phyloP scores from a whole-genome alignment of 2,888 invertebrate genomes.

The Deladenus siricidicola region DNA sequence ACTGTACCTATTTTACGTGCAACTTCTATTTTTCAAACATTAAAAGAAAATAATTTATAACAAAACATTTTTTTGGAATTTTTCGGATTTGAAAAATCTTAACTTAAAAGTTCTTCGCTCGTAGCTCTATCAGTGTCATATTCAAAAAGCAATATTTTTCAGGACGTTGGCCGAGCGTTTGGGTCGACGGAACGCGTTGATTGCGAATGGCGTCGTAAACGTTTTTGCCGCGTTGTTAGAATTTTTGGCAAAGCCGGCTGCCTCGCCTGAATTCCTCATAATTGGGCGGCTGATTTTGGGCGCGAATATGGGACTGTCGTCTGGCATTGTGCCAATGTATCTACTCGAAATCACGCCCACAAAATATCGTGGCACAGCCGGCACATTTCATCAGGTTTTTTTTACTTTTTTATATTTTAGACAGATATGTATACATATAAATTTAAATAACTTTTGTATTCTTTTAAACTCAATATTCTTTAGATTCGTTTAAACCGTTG shows the following conservation, averaged over 20 bases:
- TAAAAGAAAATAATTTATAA: neutral
- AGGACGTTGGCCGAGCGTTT: slow-evolving; percentile 54
- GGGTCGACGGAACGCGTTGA: slow-evolving; percentile 53
- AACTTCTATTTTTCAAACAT: neutral
- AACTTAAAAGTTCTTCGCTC: too few relatives aligned
- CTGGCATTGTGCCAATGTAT: slow-evolving; percentile 56
- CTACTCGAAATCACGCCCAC: slow-evolving; percentile 56
- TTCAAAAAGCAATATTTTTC: too few relatives aligned
- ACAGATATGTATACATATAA: neutral
- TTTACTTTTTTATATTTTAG: too few relatives aligned
- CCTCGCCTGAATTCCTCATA: slow-evolving; percentile 56
- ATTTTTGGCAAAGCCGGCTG: slow-evolving; percentile 52
- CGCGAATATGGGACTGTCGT: slow-evolving; percentile 55
- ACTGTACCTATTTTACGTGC: slow-evolving; percentile 52
- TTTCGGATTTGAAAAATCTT: too few relatives aligned
- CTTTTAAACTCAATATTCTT: too few relatives aligned
- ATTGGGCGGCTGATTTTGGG: slow-evolving; percentile 55
- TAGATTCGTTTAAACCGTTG: too few relatives aligned
- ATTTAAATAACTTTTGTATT: too few relatives aligned
- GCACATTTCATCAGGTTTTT: slow-evolving; percentile 54
- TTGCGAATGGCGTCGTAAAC: slow-evolving; percentile 49
- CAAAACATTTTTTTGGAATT: neutral
- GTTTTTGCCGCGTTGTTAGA: slow-evolving; percentile 54
- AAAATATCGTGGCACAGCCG: slow-evolving; percentile 55
- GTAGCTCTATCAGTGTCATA: too few relatives aligned